phyloP scores from a whole-genome alignment of 2,888 invertebrate genomes.

The Shargacucullia verbasci region DNA sequence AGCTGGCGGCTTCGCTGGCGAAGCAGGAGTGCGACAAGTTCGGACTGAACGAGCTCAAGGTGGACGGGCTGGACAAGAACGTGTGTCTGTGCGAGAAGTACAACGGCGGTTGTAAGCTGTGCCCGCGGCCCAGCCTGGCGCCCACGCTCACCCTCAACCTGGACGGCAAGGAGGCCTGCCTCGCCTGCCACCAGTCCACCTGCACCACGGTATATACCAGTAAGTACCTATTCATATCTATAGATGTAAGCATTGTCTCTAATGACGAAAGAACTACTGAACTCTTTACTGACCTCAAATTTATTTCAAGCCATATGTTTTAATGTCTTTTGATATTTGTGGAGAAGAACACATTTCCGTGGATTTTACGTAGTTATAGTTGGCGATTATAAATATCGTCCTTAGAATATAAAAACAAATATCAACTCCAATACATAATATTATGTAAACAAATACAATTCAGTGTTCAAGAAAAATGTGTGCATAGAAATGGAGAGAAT shows the following conservation, averaged over 20 bases:
- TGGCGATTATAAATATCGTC: too few species aligned
- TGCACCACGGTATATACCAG: slow-evolving; percentile 73
- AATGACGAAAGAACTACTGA: background rate
- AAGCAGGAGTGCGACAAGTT: slow-evolving; percentile 76
- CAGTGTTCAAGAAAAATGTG: too few species aligned
- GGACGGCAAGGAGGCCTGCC: slow-evolving; percentile 75
- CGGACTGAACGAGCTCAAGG: slow-evolving; percentile 81
- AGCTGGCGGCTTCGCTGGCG: slow-evolving; percentile 73
- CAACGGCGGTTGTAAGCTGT: slow-evolving; percentile 84
- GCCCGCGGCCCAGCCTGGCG: slow-evolving; percentile 73
- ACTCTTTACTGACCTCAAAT: background rate
- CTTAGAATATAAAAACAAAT: too few species aligned
- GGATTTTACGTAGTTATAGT: too few species aligned
- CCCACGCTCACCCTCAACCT: slow-evolving; percentile 66
- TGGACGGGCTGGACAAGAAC: slow-evolving; percentile 75
- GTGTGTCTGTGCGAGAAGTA: slow-evolving; percentile 83
- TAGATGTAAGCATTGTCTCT: background rate
- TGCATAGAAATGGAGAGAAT: too few species aligned
- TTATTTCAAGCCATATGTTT: too few species aligned
- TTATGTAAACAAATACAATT: too few species aligned
- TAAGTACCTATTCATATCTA: slow-evolving; percentile 62
- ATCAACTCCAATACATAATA: too few species aligned
- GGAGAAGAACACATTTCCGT: too few species aligned
- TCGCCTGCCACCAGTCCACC: slow-evolving; percentile 69
- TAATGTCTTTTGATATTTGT: too few species aligned